These are phyloP conservation scores for Aphidoletes aphidimyza DNA, from an alignment of 2,888 invertebrate species.

Conservation along the genomic window DNA sequence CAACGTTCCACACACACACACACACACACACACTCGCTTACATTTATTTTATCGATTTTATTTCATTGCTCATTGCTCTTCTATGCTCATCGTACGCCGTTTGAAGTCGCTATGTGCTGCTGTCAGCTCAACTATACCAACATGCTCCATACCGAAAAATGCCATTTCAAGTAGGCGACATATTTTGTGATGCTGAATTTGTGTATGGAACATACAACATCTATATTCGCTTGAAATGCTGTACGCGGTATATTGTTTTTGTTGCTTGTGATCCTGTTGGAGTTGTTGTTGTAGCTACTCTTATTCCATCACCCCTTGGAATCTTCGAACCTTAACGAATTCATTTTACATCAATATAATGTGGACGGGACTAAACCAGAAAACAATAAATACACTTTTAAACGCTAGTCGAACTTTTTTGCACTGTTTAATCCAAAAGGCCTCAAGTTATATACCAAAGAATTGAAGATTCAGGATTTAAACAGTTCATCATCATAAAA, in stretches of 20 bases:
- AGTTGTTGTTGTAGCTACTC: background rate
- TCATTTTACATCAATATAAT: background rate
- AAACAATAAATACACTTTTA: no score
- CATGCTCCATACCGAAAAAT: background rate
- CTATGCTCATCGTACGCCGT: constrained; percentile 25
- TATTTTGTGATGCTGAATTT: constrained; percentile 37
- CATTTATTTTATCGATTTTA: constrained; percentile 44
- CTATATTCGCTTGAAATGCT: no score
- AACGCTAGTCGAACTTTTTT: no score
- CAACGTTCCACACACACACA: no score
- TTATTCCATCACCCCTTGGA: background rate
- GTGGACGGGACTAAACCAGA: background rate
- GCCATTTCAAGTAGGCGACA: constrained; percentile 23
- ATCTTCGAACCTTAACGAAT: background rate
- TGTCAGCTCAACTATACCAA: background rate
- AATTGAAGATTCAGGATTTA: no score
- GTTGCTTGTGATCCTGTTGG: background rate
- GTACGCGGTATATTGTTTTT: background rate
- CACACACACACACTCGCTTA: background rate
- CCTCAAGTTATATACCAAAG: no score
- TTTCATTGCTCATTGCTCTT: constrained; percentile 44
- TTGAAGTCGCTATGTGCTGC: background rate
- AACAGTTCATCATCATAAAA: no score
- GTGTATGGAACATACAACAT: background rate
- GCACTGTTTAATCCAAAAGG: no score